Base-by-base conservation (phyloP, 2,888 invertebrate genomes). In the Oscheius sp. region DNA sequence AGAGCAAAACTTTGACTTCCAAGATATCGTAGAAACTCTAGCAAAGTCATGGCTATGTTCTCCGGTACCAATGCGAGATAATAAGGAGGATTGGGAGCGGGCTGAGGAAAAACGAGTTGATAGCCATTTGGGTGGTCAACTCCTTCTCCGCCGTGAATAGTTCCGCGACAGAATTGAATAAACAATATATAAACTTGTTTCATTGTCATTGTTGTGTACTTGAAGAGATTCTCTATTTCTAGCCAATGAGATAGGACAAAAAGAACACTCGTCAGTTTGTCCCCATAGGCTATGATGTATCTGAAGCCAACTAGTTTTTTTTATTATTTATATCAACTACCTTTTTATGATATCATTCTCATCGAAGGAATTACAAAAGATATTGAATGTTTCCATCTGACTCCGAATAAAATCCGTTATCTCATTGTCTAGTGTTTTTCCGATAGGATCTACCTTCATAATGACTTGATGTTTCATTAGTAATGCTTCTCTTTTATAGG, bases 231-330 rank as follows among this genome's bases (percentile, higher is more conserved):
- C 33, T 74, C 74, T 56, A 59, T 63, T 17, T 69, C 32, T 20
- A 78, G 66, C 80, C 80, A 80, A 36, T 61, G 17, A 20, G 75
- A 36, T n/a, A 80, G 9, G 1, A 74, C 44, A 62, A 75, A 80
- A 0, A 77, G 36, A 8, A 72, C 36, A 8, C 64, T 22, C 1
- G 67, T 24, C 6, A 78, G 8, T 1, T 50, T 47, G 1, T 56
- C 28, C 0, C 78, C 75, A 56, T 79, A 79, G 2, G 68, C 69
- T 1, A 49, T 30, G 0, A 72, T 24, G 38, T 80, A 80, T 63
- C 75, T 70, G 12, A 41, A 41, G 2, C 4, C 12, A 41, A 17
- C 12, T 14, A 36, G 36, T 9, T 36, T 41, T 17, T 12, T 4
- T n/a, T n/a, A n/a, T n/a, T n/a, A 64, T 8, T n/a, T n/a, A n/a